Base-by-base conservation (phyloP, 92 coral and sea anemone species). In the Metridium senile region DNA sequence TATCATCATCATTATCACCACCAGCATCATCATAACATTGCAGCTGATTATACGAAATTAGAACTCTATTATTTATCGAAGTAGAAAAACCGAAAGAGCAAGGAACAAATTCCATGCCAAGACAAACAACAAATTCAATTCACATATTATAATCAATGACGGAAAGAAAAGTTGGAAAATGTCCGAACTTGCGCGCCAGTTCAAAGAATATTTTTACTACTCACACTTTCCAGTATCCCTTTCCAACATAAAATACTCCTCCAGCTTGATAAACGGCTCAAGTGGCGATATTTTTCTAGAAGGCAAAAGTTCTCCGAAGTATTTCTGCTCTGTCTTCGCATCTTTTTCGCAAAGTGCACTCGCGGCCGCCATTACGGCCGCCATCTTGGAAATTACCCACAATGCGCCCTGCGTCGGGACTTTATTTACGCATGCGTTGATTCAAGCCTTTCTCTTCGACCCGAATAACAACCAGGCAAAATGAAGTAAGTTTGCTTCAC, bases 401-500 rank as follows among this genome's bases (percentile, higher is more conserved):
- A 79, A 79, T 52, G 19, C 89, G 45, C 31, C 70, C 74, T 4
- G 71, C 13, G 18, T 18, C 17, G 69, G 11, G 56, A 9, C 31
- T 18, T 21, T 32, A 33, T 52, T 11, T 33, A 75, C 85, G 81
- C 89, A 79, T 73, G 89, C 89, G 85, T 59, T 18, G 30, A 0
- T 19, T 1, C 6, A 33, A 17, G 39, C 45, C 77, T 73, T 67
- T 67, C 89, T 85, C 89, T 85, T 85, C 83, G 81, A 72, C 72
- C 75, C 72, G 66, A 74, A 66, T 29, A 74, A 75, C 82, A 79
- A 61, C 77, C 76, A 66, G 76, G n/a, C 65, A 86, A 89, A 72
- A 89, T 89, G 94, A 89, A 89, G 94, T 89, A 86, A 86, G 94
- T 86, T 27, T 62, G 34, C 53, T 10, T 68, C 72, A 74, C 8